Conservation (phyloP, 2,113 vertebrate species). For the Chrysochloris asiatica region DNA sequence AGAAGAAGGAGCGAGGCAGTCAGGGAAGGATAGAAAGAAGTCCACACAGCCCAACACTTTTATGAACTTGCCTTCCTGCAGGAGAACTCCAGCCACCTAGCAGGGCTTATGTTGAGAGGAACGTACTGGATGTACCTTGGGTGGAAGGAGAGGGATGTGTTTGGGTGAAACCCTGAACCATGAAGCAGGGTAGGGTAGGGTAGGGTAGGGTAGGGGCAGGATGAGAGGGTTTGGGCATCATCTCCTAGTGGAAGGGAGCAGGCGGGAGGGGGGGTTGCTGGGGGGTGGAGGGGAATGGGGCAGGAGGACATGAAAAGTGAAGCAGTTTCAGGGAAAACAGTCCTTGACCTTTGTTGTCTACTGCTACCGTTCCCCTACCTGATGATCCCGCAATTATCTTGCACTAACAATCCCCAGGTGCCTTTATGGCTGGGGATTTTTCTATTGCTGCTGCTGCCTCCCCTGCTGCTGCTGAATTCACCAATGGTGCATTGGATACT, state of each 20-base stretch:
- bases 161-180: background rate
- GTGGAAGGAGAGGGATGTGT: background rate
- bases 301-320: background rate
- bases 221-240: background rate
- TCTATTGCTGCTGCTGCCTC: slow-evolving; percentile 44
- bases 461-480: background rate
- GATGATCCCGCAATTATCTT: background rate
- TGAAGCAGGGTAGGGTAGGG: background rate
- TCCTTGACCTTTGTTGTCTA: background rate
- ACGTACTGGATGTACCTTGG: background rate
- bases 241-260: background rate
- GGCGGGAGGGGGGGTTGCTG: too few species aligned
- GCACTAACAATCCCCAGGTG: slow-evolving; percentile 37
- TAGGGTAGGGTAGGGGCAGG: background rate
- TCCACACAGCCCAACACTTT: background rate
- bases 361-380: background rate
- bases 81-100: background rate
- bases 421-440: slow-evolving; percentile 8
- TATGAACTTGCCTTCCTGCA: background rate
- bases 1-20: background rate
- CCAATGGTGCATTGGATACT: background rate
- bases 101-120: background rate
- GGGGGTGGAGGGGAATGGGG: too few species aligned
- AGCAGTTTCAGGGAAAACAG: background rate
- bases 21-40: background rate